These are phyloP conservation scores for Saccostrea echinata DNA, from an alignment of 1,140 invertebrate species.

Conservation along the genomic window DNA sequence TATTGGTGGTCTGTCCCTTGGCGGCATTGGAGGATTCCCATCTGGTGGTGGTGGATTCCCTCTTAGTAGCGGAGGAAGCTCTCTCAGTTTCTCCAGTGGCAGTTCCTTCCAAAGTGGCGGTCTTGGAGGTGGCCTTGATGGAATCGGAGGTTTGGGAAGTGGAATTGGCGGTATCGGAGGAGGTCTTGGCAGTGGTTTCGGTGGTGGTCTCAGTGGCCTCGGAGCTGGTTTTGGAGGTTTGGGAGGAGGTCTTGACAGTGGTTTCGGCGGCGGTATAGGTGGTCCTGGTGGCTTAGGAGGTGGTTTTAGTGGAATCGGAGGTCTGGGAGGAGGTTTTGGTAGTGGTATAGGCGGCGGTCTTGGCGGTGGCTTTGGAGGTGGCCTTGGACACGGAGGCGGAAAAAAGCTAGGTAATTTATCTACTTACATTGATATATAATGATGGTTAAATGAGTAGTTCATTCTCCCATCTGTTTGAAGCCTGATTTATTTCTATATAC, in stretches of 20 bases:
- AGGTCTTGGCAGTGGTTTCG: background rate
- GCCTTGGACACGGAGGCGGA: background rate
- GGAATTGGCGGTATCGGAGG: background rate
- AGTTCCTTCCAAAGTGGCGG: background rate
- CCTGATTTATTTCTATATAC: background rate
- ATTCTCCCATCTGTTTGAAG: background rate
- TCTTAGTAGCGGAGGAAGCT: background rate
- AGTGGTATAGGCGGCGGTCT: background rate
- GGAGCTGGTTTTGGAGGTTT: background rate
- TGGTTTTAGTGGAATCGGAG: background rate
- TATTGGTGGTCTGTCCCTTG: background rate
- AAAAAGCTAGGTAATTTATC: background rate
- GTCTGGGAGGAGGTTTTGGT: background rate
- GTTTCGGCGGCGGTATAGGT: background rate
- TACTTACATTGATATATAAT: background rate
- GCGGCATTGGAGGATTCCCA: background rate
- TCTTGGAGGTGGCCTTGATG: background rate
- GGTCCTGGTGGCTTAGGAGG: background rate
- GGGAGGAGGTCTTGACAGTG: background rate
- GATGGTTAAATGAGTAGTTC: no score
- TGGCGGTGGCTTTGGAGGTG: background rate
- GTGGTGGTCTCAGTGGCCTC: background rate
- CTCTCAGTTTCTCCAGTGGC: background rate
- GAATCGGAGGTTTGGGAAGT: background rate
- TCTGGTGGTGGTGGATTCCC: slow-evolving; percentile 7